Evolutionary conservation across 2,113 vertebrate genomes (phyloP), one percentile per base, ranked within the genome.

Genomic region (Pterocles burchelli): DNA sequence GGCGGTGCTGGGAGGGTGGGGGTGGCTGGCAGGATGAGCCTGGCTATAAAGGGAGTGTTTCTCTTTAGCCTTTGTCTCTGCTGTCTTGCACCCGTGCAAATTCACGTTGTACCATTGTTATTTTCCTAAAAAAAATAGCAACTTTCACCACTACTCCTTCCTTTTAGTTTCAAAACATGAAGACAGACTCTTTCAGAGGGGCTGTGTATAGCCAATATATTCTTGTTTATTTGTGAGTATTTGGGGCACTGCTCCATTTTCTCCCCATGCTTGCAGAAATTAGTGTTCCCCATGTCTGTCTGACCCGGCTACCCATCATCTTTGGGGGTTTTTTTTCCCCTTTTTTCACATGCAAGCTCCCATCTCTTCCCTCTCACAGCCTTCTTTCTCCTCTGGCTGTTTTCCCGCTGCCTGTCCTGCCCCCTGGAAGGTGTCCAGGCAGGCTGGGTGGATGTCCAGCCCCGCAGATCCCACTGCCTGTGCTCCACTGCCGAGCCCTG

Each of bases 401-500:
- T 94, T 96, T 65, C 82, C 58, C 75, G 68, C 89, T 85, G 49
- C 76, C 90, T 74, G 62, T 87, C 91, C 83, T 34, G 19, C 57
- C 10, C 33, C 38, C 75, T 90, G 93, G 91, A 94, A 71, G 78
- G 36, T 76, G 82, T 88, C 93, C 94, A 91, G 80, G 17, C 3
- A 2, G 72, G 65, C 26, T 63, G 41, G 41, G 41, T 14, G 25
- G n/a, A n/a, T n/a, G n/a, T n/a, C n/a, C n/a, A n/a, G 87, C 90
- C 93, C 91, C 80, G 74, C 90, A 76, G 78, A 73, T 85, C 92
- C 85, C 90, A 72, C 89, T 4, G 26, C 15, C 7, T 61, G 63
- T 61, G 92, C 85, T 94, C 46, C 54, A 67, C 57, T 73, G 73
- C 84, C 6, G 26, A 95, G 94, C 92, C 90, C 90, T 74, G 91